These are phyloP conservation scores for Arrhamphus sclerolepis DNA, from an alignment of 2,797 vertebrate species.

Conservation along the genomic window DNA sequence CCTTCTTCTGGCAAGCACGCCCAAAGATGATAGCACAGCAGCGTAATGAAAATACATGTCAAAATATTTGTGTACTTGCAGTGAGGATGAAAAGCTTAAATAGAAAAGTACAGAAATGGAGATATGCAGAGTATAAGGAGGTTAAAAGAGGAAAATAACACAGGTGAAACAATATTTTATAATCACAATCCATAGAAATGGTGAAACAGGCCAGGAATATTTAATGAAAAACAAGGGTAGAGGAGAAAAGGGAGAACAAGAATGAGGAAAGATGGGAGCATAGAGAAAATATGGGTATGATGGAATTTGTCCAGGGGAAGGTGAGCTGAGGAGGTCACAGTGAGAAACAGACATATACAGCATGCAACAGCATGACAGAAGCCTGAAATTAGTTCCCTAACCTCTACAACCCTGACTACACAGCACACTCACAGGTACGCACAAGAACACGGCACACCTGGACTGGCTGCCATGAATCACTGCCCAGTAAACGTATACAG, in stretches of 20 bases:
- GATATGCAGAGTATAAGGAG: no score
- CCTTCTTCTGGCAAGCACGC: no score
- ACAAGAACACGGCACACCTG: slow-evolving; percentile 17
- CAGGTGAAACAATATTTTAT: no score
- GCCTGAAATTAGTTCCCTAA: slow-evolving; percentile 36
- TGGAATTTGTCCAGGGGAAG: slow-evolving; percentile 35
- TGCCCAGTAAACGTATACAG: background rate
- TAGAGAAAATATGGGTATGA: slow-evolving; percentile 12
- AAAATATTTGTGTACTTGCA: no score
- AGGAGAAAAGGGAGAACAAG: background rate
- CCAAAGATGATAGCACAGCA: no score
- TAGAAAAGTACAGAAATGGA: no score
- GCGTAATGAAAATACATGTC: no score
- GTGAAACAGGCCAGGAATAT: background rate
- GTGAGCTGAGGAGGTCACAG: slow-evolving; percentile 15
- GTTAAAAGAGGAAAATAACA: no score
- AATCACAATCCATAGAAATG: background rate
- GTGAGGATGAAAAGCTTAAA: no score
- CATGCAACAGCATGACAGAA: slow-evolving; percentile 2
- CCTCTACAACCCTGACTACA: slow-evolving; percentile 16
- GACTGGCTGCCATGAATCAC: slow-evolving; percentile 1
- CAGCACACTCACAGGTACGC: slow-evolving; percentile 2
- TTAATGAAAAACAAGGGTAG: background rate
- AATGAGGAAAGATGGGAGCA: background rate
- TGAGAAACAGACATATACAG: slow-evolving; percentile 11